Base-by-base conservation (phyloP, 2,888 invertebrate species). In the Cynaeus angustus region DNA sequence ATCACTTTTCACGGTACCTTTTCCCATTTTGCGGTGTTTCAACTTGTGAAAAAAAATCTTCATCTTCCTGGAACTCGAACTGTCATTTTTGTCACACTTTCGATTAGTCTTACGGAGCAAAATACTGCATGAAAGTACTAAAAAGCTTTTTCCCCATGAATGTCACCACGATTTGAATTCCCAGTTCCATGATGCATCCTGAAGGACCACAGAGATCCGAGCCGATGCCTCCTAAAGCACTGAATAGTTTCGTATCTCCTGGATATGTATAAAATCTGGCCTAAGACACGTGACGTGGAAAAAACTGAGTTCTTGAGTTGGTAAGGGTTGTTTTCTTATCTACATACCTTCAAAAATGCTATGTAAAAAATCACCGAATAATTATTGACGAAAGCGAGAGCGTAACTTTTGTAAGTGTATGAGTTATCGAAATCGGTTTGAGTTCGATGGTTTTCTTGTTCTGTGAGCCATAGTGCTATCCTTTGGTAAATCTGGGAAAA, bases 121-220 rank as follows among this genome's bases (percentile, higher is more conserved):
- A 6, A 16, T 55, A 62, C 53, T 62, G 62, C 43, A 33, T 68
- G 6, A 13, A 26, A 0, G 62, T 38, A 3, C 16, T 0, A 8
- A 53, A 21, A 4, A 65, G 0, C 7, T 43, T 88, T 79, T 89
- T 89, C 13, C 88, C 86, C 13, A 88, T 81, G 86, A 90, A 87
- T 71, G 89, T 88, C 59, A 88, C 86, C 10, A 87, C 85, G 55
- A 90, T 80, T 75, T 89, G 88, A 58, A 89, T 86, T 73, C 87
- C 87, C 30, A 90, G 79, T 77, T 90, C 89, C 14, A 87, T 85
- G 8, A 89, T 83, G 79, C 90, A 90, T 0, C 89, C 89, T 3
- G 87, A 84, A 3, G 86, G 85, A 72, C 85, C 85, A 72, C 87
- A 88, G 74, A 83, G 77, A 71, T 87, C 86, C 37, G 81, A 73